Evolutionary conservation across 2,797 vertebrate species (phyloP).

Genomic region (Gallinago stenura): DNA sequence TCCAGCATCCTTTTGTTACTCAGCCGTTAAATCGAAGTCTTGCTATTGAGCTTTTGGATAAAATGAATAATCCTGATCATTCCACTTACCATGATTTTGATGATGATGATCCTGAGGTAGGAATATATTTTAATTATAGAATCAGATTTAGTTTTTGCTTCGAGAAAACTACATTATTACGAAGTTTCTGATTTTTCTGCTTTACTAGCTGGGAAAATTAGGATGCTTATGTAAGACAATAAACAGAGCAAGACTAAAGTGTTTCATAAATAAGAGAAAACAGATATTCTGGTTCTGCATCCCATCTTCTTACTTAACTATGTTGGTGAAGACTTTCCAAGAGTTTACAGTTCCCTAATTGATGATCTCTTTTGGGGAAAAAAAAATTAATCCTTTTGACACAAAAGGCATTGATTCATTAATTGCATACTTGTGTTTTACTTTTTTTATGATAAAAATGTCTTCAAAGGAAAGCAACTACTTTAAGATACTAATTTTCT

Average conservation of each 20-base stretch:
- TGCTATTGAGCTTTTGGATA: conserved; percentile 97
- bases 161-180: rapidly evolving
- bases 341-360: background rate
- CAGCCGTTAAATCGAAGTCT: conserved; percentile 95
- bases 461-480: background rate
- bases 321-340: background rate
- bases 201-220: background rate
- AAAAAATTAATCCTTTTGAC: background rate
- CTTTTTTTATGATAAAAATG: background rate
- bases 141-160: background rate
- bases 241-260: background rate
- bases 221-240: background rate
- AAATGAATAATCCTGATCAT: conserved; percentile 97
- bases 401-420: background rate
- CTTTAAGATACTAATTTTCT: background rate
- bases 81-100: conserved; percentile 93
- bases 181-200: background rate
- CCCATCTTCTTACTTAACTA: background rate
- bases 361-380: background rate
- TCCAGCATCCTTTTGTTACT: conserved; percentile 95
- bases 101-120: conserved; percentile 96
- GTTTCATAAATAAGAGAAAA: background rate
- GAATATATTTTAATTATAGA: background rate
- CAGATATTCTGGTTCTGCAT: background rate
- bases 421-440: background rate